Evolutionary conservation across 2,888 invertebrate species (phyloP).

Genomic region (Strigamia crassipes): DNA sequence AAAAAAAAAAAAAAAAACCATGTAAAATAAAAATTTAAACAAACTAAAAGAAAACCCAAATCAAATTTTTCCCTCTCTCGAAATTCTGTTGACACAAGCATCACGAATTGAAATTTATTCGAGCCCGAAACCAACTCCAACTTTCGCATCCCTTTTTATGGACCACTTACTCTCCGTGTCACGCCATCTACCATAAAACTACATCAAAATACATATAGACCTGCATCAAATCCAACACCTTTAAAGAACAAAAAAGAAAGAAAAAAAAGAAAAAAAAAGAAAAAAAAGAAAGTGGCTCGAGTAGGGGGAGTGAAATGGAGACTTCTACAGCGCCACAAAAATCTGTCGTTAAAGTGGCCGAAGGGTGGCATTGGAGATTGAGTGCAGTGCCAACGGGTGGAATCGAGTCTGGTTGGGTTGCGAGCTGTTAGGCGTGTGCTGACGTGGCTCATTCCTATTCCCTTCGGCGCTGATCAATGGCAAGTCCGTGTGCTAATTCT

Average conservation of each 20-base stretch:
- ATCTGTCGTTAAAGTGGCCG: constrained; percentile 39
- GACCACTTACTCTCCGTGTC: constrained; percentile 35
- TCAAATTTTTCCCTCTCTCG: not conserved
- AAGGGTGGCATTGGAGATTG: constrained; percentile 5
- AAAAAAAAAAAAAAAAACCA: no score
- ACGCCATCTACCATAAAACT: constrained; percentile 30
- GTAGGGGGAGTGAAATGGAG: not conserved
- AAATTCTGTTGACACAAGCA: constrained; percentile 22
- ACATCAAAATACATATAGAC: constrained; percentile 37
- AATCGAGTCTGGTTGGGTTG: constrained; percentile 34
- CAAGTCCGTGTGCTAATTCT: constrained; percentile 35
- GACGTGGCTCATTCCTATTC: constrained; percentile 39
- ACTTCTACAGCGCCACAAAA: constrained; percentile 20
- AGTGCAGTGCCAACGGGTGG: constrained; percentile 35
- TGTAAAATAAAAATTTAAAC: not conserved
- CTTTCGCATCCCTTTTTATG: constrained; percentile 27
- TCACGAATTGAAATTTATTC: constrained; percentile 37
- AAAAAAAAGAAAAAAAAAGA: not conserved
- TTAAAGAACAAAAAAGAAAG: not conserved
- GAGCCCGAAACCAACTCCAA: constrained; percentile 8
- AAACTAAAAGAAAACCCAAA: not conserved
- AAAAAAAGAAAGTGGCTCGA: not conserved
- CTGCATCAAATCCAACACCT: constrained; percentile 24
- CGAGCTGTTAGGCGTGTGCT: constrained; percentile 35
- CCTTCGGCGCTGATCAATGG: constrained; percentile 37